Evolutionary conservation across 2,888 invertebrate genomes (phyloP), one percentile per base, ranked within the genome.

Genomic region (Drosophila putrida): DNA sequence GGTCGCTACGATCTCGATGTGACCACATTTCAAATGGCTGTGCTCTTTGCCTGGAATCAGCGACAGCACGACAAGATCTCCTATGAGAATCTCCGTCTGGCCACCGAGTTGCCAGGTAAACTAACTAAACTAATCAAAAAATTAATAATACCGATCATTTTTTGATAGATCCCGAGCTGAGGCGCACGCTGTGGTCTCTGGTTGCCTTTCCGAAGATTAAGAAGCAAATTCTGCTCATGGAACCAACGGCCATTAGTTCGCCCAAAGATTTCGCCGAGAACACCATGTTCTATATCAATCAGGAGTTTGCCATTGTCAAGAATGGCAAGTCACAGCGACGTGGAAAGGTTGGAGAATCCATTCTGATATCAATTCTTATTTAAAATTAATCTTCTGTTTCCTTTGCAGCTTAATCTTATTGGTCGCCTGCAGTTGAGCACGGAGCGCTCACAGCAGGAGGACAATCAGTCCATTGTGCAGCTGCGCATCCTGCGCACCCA

Each of bases 1-100:
- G 99, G 98, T 0, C 95, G 97, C 82, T 99, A 97, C 93, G 99
- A 99, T 93, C 94, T 99, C 85, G 99, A 99, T 92, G 99, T 99
- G 6, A 99, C 99, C 11, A 99, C 99, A 28, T 99, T 99, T 93
- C 99, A 99, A 95, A 99, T 99, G 99, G 98, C 99, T 39, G 99
- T 99, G 13, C 93, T 99, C 44, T 99, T 99, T 93, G 98, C 98
- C 13, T 99, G 99, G 99, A 99, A 99, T 94, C 98, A 99, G 92
- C 94, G 99, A 76, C 98, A 98, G 1, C 93, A 95, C 82, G 98
- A 99, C 89, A 96, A 95, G 93, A 96, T 99, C 71, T 96, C 97
- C n/a, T 98, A 98, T 90, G 99, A 99, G 93, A 98, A 98, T 93
- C 94, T 99, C 66, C 95, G 98, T 87, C 94, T 99, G 78, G 99